Percentiles rank a stretch among this genome's conserved stretches.
Conservation (phyloP, 2,113 vertebrate species). For the Anseranas semipalmata region DNA sequence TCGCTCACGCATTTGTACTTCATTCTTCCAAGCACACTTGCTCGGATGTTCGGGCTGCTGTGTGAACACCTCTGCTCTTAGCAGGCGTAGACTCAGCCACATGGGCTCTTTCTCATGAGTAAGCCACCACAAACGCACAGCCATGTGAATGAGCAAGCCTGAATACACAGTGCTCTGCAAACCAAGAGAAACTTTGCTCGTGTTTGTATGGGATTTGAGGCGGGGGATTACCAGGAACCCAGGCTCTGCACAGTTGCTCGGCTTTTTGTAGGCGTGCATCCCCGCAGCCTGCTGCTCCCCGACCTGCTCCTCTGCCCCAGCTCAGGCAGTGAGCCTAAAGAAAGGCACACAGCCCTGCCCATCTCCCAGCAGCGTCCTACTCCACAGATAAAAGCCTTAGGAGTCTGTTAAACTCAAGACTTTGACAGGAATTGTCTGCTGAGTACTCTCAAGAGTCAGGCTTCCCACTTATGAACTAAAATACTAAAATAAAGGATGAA, state of each 20-base stretch:
- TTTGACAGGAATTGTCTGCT: neutral
- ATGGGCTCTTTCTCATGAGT: neutral
- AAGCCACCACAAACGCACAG: neutral
- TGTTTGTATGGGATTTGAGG: neutral
- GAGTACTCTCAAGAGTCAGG: neutral
- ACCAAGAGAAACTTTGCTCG: accelerated
- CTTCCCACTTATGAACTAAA: neutral
- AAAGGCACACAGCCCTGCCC: neutral
- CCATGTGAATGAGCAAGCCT: neutral
- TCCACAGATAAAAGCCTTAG: neutral
- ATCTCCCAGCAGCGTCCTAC: neutral
- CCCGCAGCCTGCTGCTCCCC: neutral
- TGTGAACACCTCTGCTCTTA: slow-evolving; percentile 20
- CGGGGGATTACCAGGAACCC: neutral
- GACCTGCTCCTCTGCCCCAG: neutral
- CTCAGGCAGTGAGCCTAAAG: neutral
- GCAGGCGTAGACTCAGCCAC: neutral
- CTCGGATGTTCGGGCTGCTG: slow-evolving; percentile 29
- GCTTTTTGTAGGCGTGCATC: too few species aligned
- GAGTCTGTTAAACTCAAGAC: neutral
- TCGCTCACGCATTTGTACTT: neutral
- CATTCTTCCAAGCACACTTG: neutral
- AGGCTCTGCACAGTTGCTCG: neutral
- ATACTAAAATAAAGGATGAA: neutral
- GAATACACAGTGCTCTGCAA: neutral